These are phyloP conservation scores for Dasypogon diadema DNA, from an alignment of 2,888 invertebrate species.

Conservation along the genomic window DNA sequence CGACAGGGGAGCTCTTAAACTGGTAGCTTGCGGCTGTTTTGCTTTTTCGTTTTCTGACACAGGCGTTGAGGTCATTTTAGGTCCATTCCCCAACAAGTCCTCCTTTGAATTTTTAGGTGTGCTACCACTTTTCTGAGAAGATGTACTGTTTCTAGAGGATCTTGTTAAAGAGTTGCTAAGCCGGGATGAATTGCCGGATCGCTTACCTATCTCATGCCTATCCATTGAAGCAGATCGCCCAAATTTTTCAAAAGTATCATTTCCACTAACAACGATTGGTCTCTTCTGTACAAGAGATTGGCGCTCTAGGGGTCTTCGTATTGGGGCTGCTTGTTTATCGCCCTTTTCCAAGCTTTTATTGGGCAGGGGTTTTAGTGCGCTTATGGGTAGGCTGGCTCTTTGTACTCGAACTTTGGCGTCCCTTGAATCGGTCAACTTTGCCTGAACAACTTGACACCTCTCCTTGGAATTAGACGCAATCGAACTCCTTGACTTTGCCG, in stretches of 20 bases:
- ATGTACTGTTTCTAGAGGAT: constrained; percentile 47
- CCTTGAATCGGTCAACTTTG: constrained; percentile 21
- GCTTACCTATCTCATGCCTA: constrained; percentile 62
- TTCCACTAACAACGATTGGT: constrained; percentile 52
- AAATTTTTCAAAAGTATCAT: constrained; percentile 58
- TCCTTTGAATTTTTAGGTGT: constrained; percentile 59
- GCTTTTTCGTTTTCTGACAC: constrained; percentile 53
- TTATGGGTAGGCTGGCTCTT: constrained; percentile 58
- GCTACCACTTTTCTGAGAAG: constrained; percentile 28
- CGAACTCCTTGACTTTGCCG: constrained; percentile 43
- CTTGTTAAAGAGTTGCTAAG: constrained; percentile 49
- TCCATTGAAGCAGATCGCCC: constrained; percentile 64
- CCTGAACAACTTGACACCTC: constrained; percentile 55
- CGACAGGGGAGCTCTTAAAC: constrained; percentile 50
- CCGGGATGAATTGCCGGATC: constrained; percentile 55
- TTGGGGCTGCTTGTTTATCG: constrained; percentile 53
- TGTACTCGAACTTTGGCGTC: constrained; percentile 58
- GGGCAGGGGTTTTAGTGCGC: constrained; percentile 55
- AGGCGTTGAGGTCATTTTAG: constrained; percentile 61
- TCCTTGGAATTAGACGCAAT: constrained; percentile 58
- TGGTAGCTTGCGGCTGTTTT: not conserved
- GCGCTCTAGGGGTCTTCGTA: constrained; percentile 59
- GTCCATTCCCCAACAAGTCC: constrained; percentile 59
- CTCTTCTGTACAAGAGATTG: constrained; percentile 64
- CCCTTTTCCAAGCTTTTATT: constrained; percentile 56